These are phyloP conservation scores for Prosapia bicincta DNA, from an alignment of 2,888 invertebrate species.

Conservation along the genomic window DNA sequence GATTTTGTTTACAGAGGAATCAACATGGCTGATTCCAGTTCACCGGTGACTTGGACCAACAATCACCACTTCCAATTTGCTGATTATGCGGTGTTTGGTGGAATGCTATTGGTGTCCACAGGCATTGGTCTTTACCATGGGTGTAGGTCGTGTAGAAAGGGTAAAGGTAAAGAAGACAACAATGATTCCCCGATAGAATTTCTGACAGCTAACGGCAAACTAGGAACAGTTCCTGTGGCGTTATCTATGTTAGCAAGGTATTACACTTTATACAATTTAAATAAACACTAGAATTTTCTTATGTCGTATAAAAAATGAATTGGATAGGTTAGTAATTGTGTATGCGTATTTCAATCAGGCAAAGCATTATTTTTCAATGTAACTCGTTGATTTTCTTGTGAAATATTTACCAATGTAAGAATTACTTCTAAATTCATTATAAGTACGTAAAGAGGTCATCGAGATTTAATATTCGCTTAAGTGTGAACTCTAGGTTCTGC, in stretches of 20 bases:
- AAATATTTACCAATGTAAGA: too few species aligned
- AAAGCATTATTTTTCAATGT: too few species aligned
- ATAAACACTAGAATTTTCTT: too few species aligned
- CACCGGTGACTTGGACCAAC: background rate
- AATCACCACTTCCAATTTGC: conserved; percentile 39
- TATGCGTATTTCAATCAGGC: too few species aligned
- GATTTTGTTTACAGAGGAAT: background rate
- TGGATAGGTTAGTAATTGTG: too few species aligned
- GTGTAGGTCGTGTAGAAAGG: conserved; percentile 30
- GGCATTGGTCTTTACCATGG: conserved; percentile 46
- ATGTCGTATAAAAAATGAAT: too few species aligned
- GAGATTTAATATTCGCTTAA: too few species aligned
- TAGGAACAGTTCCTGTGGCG: conserved; percentile 49
- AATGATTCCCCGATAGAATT: conserved; percentile 43
- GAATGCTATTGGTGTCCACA: conserved; percentile 44
- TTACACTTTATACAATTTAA: too few species aligned
- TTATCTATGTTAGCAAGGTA: conserved; percentile 50
- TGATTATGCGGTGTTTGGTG: conserved; percentile 46
- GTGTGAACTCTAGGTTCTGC: too few species aligned
- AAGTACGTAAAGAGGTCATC: too few species aligned
- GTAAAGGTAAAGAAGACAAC: conserved; percentile 17
- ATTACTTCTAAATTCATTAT: too few species aligned
- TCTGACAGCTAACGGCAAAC: conserved; percentile 46
- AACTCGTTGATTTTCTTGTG: too few species aligned
- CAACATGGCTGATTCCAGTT: conserved; percentile 17